Evolutionary conservation across 2,113 vertebrate genomes (phyloP), one percentile per base, ranked within the genome.

Genomic region (Heterotis niloticus): DNA sequence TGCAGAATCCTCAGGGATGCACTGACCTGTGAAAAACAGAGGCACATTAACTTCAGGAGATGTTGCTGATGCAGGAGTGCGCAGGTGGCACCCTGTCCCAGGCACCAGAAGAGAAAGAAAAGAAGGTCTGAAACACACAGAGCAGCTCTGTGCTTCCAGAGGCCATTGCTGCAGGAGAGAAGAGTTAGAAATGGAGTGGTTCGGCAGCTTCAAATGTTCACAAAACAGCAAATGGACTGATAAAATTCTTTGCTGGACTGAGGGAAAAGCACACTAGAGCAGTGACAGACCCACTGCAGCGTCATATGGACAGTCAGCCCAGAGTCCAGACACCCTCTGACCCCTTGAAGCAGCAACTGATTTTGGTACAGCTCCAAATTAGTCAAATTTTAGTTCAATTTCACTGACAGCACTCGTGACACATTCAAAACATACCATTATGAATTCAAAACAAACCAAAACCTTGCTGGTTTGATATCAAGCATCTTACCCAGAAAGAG

Each of bases 1-100:
- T 57, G 56, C 71, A 34, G 73, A 17, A 7, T 14, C 17, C 56
- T 24, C 26, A 26, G 71, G 71, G 56, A 28, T 16, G 17, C 26
- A 26, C 10, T 56, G 44, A 69, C 52, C 64, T 60, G 64, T 51
- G 74, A 65, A 44, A 65, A 52, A 65, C 29, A 78, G 66, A 75
- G 54, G 51, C 66, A 24, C n/a, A 73, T 73, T 73, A 56, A 73
- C 20, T 72, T 20, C 44, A 13, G 14, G 5, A 54, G n/a, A 54
- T 16, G 18, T 7, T 44, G 34, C 34, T 44, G 34, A 7, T 7
- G 34, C 34, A 44, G 34, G 34, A 44, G 3, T 7, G 7, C 34
- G 34, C 34, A 44, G 34, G 34, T 7, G 34, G 34, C 34, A 44
- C 34, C 34, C 34, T 44, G 34, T 44, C 34, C 34, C 34, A 7